Evolutionary conservation across 2,797 vertebrate species (phyloP).

Genomic region (Menidia menidia): DNA sequence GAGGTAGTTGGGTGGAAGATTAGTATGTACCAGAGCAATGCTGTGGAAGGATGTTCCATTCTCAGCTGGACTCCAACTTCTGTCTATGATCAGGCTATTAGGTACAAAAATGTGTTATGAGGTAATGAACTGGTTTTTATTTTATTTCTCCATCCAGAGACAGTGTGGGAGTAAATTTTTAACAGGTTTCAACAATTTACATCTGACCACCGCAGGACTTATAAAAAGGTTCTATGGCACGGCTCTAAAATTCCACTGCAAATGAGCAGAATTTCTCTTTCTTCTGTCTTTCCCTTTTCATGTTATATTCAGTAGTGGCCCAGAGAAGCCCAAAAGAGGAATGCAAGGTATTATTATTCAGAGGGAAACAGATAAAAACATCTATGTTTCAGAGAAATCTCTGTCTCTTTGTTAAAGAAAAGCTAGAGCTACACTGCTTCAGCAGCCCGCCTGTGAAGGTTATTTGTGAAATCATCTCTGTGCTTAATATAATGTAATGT

Average conservation of each 20-base stretch:
- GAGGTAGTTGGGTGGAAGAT: conserved; percentile 40
- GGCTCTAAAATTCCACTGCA: not conserved
- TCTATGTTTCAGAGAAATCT: conserved; percentile 19
- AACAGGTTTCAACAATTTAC: conserved; percentile 39
- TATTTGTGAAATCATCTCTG: not conserved
- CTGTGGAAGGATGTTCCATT: conserved; percentile 28
- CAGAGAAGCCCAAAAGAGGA: conserved; percentile 35
- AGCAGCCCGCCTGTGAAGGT: not conserved
- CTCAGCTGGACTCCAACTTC: conserved; percentile 17
- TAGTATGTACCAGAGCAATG: conserved; percentile 48
- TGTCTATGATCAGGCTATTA: not conserved
- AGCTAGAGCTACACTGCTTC: conserved; percentile 5
- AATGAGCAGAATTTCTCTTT: conserved; percentile 55
- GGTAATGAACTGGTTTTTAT: conserved; percentile 15
- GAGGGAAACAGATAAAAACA: conserved; percentile 41
- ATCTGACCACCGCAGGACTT: conserved; percentile 37
- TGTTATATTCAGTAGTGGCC: conserved; percentile 66
- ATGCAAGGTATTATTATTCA: conserved; percentile 54
- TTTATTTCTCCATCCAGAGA: conserved; percentile 29
- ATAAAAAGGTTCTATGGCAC: conserved; percentile 1
- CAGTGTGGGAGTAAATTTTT: not conserved
- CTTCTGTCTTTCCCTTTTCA: conserved; percentile 49
- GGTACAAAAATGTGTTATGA: conserved; percentile 11
- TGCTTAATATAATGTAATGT: too few relatives aligned
- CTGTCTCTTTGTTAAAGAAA: conserved; percentile 25